Percentiles rank a stretch among this genome's conserved stretches.
Evolutionary conservation across 2,797 vertebrate species (phyloP).

Genomic region (Neopelma chrysocephalum): DNA sequence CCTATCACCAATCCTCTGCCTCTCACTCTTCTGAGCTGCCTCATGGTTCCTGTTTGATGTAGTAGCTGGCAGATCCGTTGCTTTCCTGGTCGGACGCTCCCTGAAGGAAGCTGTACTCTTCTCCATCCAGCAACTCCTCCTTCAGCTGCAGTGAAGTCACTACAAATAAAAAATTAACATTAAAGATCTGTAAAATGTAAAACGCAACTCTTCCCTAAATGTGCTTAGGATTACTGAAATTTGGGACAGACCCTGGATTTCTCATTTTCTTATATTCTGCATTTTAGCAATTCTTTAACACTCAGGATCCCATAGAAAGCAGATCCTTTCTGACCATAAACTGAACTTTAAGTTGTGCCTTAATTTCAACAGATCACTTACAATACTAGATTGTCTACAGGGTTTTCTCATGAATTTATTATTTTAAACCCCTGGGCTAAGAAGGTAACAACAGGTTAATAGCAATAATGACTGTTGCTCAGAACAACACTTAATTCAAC

Average conservation of each 20-base stretch:
- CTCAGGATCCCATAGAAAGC: background rate
- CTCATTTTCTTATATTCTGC: background rate
- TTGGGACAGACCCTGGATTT: background rate
- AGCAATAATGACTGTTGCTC: background rate
- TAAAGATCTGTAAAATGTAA: background rate
- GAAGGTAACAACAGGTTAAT: background rate
- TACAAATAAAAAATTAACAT: constrained; percentile 58
- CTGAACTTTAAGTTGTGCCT: background rate
- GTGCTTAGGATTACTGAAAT: background rate
- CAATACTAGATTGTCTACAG: background rate
- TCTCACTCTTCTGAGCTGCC: constrained; percentile 44
- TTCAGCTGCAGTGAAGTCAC: constrained; percentile 91
- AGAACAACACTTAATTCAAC: background rate
- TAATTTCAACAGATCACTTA: background rate
- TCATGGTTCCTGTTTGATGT: constrained; percentile 97
- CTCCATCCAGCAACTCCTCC: constrained; percentile 89
- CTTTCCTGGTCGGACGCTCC: constrained; percentile 96
- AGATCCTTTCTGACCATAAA: background rate
- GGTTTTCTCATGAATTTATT: background rate
- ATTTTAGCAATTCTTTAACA: background rate
- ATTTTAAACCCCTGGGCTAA: background rate
- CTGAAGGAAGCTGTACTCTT: constrained; percentile 93
- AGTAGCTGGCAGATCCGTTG: constrained; percentile 96
- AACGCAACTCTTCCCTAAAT: background rate
- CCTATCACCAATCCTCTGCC: constrained; percentile 11